A percentile compares a stretch with the other conserved stretches of the same genome.
phyloP scores from a whole-genome alignment of 2,797 vertebrate species.

The Pangasius larnaudii region DNA sequence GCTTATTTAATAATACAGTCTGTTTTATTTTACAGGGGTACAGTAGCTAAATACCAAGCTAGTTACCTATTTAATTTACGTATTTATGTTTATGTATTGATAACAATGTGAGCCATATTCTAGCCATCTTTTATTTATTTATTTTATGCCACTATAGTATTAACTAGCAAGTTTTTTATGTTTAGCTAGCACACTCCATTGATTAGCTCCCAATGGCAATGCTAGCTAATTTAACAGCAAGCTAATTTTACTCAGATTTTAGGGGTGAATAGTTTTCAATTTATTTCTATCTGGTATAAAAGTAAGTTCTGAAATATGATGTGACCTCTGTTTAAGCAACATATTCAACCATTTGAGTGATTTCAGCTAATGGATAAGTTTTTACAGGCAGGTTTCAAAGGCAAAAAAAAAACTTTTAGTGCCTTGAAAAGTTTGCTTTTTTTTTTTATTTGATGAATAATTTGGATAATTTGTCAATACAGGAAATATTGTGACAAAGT shows the following conservation, averaged over 20 bases:
- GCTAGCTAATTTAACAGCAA: not conserved
- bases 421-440: not conserved
- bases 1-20: not conserved
- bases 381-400: not conserved
- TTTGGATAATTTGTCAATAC: not conserved
- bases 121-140: not conserved
- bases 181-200: not conserved
- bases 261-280: not conserved
- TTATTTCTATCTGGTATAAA: not conserved
- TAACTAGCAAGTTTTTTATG: not conserved
- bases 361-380: not conserved
- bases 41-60: not conserved
- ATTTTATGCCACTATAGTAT: not conserved
- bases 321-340: not conserved
- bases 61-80: not conserved
- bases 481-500: not conserved
- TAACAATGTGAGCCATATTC: not conserved
- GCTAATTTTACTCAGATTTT: not conserved
- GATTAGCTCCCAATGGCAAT: not conserved
- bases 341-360: not conserved
- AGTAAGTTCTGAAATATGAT: not conserved
- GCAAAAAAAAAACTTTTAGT: not conserved
- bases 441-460: not conserved
- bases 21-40: not conserved
- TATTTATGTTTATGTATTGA: not conserved